Evolutionary conservation across 2,888 invertebrate genomes (phyloP).

Genomic region (Bombylius discolor): DNA sequence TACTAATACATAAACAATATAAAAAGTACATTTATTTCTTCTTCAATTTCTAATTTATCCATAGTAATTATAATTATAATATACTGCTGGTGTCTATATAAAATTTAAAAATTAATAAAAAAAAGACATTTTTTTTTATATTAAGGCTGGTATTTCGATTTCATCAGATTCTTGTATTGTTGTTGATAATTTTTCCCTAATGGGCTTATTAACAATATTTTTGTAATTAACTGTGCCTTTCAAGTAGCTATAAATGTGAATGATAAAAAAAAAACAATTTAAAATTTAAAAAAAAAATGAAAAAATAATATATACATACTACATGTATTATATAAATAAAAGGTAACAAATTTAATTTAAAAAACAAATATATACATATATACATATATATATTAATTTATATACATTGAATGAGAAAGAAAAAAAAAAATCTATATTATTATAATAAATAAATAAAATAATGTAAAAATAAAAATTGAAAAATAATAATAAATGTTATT

Average conservation of each 20-base stretch:
- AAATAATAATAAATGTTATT: not conserved
- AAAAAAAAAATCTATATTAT: not conserved
- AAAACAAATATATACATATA: not conserved
- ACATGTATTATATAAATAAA: not conserved
- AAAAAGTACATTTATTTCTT: no score
- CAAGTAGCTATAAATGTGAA: conserved; percentile 1
- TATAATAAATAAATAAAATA: not conserved
- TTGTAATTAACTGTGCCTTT: conserved; percentile 16
- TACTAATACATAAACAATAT: no score
- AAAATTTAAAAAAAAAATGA: conserved; percentile 1
- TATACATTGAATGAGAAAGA: no score
- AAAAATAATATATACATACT: not conserved
- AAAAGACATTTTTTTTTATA: not conserved
- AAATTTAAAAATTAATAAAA: no score
- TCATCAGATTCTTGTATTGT: conserved; percentile 1
- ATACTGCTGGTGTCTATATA: not conserved
- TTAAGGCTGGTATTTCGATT: conserved; percentile 5
- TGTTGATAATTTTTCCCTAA: conserved; percentile 5
- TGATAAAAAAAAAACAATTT: not conserved
- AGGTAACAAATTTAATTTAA: not conserved
- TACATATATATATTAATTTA: no score
- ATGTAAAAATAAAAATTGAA: not conserved
- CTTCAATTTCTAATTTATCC: no score
- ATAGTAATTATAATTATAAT: not conserved
- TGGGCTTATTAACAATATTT: conserved; percentile 12